Evolutionary conservation across 2,888 invertebrate genomes (phyloP).

Genomic region (Ethmia dodecea): DNA sequence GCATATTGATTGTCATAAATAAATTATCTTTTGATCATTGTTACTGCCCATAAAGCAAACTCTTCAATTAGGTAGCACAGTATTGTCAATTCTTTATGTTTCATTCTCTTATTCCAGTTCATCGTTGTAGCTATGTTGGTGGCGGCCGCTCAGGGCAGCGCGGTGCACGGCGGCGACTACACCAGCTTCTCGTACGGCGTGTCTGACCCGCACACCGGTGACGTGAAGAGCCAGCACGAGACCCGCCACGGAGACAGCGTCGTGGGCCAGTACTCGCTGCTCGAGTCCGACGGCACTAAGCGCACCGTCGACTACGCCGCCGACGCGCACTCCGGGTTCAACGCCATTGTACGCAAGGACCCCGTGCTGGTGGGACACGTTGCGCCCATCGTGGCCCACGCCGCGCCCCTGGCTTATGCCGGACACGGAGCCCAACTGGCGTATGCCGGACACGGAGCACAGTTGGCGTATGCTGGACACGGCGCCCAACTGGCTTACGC

Average conservation of each 20-base stretch:
- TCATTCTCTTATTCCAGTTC: too few species aligned
- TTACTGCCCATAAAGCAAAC: too few species aligned
- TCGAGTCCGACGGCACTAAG: constrained; percentile 80
- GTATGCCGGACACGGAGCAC: constrained; percentile 15
- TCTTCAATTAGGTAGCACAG: too few species aligned
- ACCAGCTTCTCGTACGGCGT: constrained; percentile 69
- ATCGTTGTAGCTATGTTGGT: constrained; percentile 61
- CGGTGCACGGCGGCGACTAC: constrained; percentile 56
- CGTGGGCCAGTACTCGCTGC: constrained; percentile 68
- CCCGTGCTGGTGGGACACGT: constrained; percentile 34
- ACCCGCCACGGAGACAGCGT: constrained; percentile 81
- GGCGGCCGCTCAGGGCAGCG: constrained; percentile 61
- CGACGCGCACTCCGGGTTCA: constrained; percentile 55
- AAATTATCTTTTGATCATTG: too few species aligned
- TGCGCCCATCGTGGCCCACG: constrained; percentile 37
- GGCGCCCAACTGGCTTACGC: constrained; percentile 16
- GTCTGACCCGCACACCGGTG: constrained; percentile 68
- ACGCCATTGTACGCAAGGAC: constrained; percentile 56
- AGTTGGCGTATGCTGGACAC: constrained; percentile 11
- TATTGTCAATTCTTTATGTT: too few species aligned
- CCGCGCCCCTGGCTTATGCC: constrained; percentile 25
- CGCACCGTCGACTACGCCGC: constrained; percentile 79
- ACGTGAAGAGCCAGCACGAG: constrained; percentile 78
- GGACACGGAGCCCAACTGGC: constrained; percentile 16
- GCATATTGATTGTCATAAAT: too few species aligned